Evolutionary conservation across 1,140 invertebrate genomes (phyloP), one percentile per base, ranked within the genome.

Genomic region (Drosophila pandora): DNA sequence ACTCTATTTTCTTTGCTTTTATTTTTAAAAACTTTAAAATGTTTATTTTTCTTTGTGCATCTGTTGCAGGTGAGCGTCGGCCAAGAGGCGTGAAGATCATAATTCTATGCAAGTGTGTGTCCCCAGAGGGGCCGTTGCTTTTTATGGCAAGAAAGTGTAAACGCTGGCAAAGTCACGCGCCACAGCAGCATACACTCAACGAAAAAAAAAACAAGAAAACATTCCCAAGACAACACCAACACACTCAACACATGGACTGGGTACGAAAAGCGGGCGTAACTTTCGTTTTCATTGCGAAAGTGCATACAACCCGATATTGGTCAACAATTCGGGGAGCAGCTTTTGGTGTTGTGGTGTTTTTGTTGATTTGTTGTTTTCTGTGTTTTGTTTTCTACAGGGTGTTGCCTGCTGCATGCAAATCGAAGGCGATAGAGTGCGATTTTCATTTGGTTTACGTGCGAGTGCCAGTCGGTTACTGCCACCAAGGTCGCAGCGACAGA

Each of bases 201-300:
- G 13, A 47, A 23, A 47, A 45, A 47, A 45, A 21, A 47, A 47
- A 47, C 43, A 23, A 43, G 43, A 47, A 47, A 47, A 47, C 9
- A 43, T 43, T 17, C 41, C 47, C 64, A 10, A 53, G 52, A 43
- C 0, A 10, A 53, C 55, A 43, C 0, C 32, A 6, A 23, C 10
- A 37, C 37, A 60, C 37, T 55, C 37, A 43, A 60, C 37, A 58
- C 37, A 43, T 6, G 34, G 12, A 37, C 37, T 13, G 39, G 13
- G 45, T 25, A 47, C 54, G 39, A 43, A 12, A 43, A 58, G 56
- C 63, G 67, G 69, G 68, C 48, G 61, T 85, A 88, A 88, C 83
- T 88, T 88, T 88, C 83, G 83, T 88, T 88, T 88, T 88, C 83
- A 88, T 88, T 88, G 83, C 83, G 83, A 88, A 88, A 88, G 83